Conservation (phyloP, 2,888 invertebrate species). For the Limnephilus lunatus region DNA sequence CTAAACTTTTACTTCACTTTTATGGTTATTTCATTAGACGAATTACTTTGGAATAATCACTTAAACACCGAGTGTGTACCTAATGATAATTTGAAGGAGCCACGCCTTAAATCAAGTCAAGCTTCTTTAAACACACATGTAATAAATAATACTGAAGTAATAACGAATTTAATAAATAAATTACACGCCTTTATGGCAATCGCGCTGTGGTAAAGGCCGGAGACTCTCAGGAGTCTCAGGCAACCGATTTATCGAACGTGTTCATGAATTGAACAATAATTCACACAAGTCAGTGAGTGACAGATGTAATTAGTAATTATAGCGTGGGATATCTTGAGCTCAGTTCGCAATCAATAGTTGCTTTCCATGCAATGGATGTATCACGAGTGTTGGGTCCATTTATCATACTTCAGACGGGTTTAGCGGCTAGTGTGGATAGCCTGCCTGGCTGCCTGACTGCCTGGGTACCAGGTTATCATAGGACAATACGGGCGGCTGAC, state of each 20-base stretch:
- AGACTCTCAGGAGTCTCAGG: not conserved
- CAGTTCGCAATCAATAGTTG: constrained; percentile 24
- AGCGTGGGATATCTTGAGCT: not conserved
- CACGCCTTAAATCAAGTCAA: constrained; percentile 51
- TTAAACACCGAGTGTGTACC: constrained; percentile 3
- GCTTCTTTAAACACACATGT: constrained; percentile 55
- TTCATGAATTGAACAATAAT: not conserved
- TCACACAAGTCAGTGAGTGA: not conserved
- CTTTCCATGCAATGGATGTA: not conserved
- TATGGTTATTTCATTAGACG: not conserved
- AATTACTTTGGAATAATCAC: not conserved
- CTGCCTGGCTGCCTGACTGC: not conserved
- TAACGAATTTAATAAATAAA: constrained; percentile 65
- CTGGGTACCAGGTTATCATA: not conserved
- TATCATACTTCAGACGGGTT: not conserved
- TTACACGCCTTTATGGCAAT: constrained; percentile 57
- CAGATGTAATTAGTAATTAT: constrained; percentile 16
- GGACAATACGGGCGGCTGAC: not conserved
- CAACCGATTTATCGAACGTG: constrained; percentile 15
- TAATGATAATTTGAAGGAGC: constrained; percentile 26
- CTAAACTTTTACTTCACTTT: not conserved
- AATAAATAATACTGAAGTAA: constrained; percentile 62
- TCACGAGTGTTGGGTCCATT: not conserved
- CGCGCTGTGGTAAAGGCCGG: constrained; percentile 13
- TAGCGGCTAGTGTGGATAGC: no score